These are phyloP conservation scores for Stenichneumon culpator DNA, from an alignment of 2,888 invertebrate genomes.

Conservation along the genomic window DNA sequence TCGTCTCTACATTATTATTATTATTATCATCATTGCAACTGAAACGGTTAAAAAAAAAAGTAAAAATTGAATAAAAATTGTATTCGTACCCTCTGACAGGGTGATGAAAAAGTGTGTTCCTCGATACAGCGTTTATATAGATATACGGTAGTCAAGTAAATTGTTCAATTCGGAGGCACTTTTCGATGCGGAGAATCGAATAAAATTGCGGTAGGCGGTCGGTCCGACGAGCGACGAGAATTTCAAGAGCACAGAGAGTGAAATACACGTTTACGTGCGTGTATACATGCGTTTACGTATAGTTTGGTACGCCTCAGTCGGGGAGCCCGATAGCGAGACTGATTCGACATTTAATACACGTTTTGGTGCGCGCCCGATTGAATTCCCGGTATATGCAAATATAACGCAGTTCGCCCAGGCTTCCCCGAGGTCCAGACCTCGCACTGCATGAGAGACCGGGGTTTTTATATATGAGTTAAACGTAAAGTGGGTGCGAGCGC, in stretches of 20 bases:
- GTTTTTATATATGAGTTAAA: slow-evolving; percentile 63
- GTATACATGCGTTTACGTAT: neutral
- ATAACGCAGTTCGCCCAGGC: slow-evolving; percentile 19
- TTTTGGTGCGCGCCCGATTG: slow-evolving; percentile 62
- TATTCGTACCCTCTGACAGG: neutral
- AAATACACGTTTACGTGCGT: slow-evolving; percentile 14
- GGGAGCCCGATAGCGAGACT: slow-evolving; percentile 45
- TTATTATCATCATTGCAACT: too few relatives aligned
- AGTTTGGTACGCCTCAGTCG: slow-evolving; percentile 21
- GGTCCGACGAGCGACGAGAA: slow-evolving; percentile 51
- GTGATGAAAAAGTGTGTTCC: too few relatives aligned
- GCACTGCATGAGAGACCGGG: slow-evolving; percentile 27
- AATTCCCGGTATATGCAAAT: slow-evolving; percentile 67
- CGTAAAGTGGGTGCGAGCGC: slow-evolving; percentile 30
- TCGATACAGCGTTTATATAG: neutral
- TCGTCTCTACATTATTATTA: too few relatives aligned
- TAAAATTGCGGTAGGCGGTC: slow-evolving; percentile 25
- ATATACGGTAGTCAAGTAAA: neutral
- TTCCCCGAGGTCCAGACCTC: neutral
- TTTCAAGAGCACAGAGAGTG: slow-evolving; percentile 52
- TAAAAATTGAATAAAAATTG: neutral
- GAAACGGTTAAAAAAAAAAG: neutral
- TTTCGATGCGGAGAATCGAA: slow-evolving; percentile 42
- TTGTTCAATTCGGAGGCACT: slow-evolving; percentile 24
- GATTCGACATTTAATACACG: slow-evolving; percentile 67